Evolutionary conservation across 2,113 vertebrate species (phyloP).

Genomic region (Actinemys pallida): DNA sequence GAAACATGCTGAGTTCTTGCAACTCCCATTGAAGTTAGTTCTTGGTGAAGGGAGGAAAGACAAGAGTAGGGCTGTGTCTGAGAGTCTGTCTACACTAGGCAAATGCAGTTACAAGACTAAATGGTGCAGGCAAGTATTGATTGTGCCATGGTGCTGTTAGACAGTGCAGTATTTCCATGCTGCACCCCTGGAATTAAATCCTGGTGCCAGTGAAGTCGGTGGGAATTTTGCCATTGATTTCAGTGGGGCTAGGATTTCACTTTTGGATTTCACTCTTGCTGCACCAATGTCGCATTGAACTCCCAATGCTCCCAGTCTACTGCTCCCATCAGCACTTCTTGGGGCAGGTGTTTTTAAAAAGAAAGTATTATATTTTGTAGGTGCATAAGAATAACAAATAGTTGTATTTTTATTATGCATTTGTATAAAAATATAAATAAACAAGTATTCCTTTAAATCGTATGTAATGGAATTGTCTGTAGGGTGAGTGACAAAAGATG

Average conservation of each 20-base stretch:
- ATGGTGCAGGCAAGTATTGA: background rate
- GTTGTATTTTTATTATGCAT: background rate
- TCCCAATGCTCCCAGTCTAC: background rate
- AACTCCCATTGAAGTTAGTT: background rate
- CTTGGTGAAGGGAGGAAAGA: background rate
- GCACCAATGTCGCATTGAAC: background rate
- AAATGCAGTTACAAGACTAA: background rate
- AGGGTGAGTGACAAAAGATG: accelerated
- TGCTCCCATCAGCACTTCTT: background rate
- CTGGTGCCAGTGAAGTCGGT: accelerated
- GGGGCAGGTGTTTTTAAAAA: background rate
- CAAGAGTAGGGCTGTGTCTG: background rate
- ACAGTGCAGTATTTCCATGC: background rate
- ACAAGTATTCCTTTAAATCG: background rate
- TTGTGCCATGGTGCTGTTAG: background rate
- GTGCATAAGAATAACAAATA: background rate
- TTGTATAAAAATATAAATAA: accelerated
- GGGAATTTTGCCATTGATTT: background rate
- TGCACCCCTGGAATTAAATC: background rate
- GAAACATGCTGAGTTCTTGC: background rate
- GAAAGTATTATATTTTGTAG: background rate
- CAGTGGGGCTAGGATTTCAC: background rate
- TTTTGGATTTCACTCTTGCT: background rate
- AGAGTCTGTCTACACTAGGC: background rate
- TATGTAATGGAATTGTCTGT: background rate